These are phyloP conservation scores for Poliocrania exsul DNA, from an alignment of 2,797 vertebrate genomes.

Conservation along the genomic window DNA sequence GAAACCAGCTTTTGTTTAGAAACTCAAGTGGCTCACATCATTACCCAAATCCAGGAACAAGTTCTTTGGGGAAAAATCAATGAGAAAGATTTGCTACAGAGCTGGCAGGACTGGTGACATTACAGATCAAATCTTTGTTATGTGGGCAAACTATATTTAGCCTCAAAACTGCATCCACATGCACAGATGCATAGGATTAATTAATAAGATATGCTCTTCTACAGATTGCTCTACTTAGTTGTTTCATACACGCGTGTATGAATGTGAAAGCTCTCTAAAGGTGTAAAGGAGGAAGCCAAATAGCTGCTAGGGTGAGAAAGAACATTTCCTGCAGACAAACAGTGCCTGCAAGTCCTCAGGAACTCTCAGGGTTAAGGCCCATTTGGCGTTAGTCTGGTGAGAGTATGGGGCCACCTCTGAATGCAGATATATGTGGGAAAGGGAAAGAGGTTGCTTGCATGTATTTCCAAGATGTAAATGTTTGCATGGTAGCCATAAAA, in stretches of 20 bases:
- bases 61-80: neutral
- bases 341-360: neutral
- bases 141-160: neutral
- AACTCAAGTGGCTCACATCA: neutral
- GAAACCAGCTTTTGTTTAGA: neutral
- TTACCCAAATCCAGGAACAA: neutral
- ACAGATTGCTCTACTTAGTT: neutral
- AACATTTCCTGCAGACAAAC: accelerated
- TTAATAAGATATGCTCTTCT: neutral
- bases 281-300: neutral
- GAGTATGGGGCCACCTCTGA: neutral
- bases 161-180: neutral
- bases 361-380: neutral
- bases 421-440: neutral
- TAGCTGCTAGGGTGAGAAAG: neutral
- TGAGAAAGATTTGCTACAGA: neutral
- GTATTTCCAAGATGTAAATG: neutral
- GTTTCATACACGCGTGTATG: accelerated
- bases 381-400: neutral
- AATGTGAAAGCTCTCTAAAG: neutral
- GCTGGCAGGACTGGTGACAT: accelerated
- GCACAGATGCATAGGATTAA: neutral
- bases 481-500: neutral
- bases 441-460: neutral
- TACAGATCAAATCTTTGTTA: neutral